A percentile compares a stretch with the other conserved stretches of the same genome.
These are phyloP conservation scores for Cerastoderma edule DNA, from an alignment of 2,888 invertebrate species.

Conservation along the genomic window DNA sequence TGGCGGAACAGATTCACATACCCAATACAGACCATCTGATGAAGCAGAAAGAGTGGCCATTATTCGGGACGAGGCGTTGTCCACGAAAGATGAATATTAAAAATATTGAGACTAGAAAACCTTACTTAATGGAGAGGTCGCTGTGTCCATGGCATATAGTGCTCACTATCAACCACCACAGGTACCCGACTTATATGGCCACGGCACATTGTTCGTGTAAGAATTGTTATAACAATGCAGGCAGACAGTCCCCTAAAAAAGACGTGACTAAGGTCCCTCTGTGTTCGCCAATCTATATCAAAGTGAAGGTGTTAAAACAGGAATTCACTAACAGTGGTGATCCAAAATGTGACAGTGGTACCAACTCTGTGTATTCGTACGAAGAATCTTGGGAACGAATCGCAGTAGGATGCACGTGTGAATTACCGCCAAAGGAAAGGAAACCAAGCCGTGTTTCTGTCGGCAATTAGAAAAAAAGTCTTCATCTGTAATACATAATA, in stretches of 20 bases:
- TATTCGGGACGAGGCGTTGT: not conserved
- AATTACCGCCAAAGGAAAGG: not conserved
- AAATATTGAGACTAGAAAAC: not conserved
- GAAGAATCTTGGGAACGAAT: not conserved
- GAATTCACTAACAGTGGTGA: not conserved
- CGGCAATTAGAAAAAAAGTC: too few species aligned
- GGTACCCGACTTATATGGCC: constrained; percentile 7
- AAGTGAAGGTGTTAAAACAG: constrained; percentile 9
- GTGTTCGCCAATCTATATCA: not conserved
- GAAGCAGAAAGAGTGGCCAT: not conserved
- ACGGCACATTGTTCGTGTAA: constrained; percentile 13
- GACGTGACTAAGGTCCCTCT: not conserved
- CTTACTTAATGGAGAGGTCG: not conserved
- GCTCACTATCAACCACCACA: not conserved
- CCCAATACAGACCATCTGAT: not conserved
- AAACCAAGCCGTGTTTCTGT: too few species aligned
- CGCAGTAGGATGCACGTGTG: not conserved
- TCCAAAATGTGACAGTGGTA: not conserved
- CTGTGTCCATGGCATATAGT: constrained; percentile 13
- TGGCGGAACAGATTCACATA: not conserved
- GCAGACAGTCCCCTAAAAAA: not conserved
- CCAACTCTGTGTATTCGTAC: not conserved
- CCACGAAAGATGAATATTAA: not conserved
- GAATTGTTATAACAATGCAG: not conserved
- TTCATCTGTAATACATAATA: too few species aligned